A percentile compares a stretch with the other conserved stretches of the same genome.
Conservation (phyloP, 2,113 vertebrate genomes). For the Mastomys coucha region DNA sequence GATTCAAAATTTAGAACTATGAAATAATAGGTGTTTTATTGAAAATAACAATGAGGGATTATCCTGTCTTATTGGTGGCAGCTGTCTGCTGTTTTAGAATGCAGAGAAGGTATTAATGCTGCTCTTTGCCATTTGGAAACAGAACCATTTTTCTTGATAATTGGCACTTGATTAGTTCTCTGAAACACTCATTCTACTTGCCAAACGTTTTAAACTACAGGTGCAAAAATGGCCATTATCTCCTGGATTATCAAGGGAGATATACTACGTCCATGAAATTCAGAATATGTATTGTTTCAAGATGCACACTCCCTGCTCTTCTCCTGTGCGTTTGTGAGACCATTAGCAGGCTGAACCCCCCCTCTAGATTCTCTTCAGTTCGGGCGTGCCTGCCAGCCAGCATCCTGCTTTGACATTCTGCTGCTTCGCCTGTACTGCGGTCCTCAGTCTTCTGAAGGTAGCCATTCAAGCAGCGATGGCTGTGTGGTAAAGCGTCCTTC, state of each 20-base stretch:
- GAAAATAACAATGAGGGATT: conserved; percentile 51
- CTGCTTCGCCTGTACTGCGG: background rate
- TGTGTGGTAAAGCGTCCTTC: background rate
- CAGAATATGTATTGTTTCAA: background rate
- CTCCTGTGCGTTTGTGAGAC: background rate
- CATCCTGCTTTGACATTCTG: background rate
- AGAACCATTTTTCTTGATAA: conserved; percentile 49
- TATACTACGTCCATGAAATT: background rate
- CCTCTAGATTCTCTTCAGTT: background rate
- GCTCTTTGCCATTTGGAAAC: conserved; percentile 63
- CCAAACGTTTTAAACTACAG: conserved; percentile 39
- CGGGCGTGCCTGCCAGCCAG: background rate
- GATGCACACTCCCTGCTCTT: background rate
- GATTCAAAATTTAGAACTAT: conserved; percentile 36
- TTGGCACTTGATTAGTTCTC: conserved; percentile 37
- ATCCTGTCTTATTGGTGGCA: conserved; percentile 57
- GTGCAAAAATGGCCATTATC: conserved; percentile 16
- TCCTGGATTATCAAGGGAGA: background rate
- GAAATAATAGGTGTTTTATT: conserved; percentile 53
- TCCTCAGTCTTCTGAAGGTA: background rate
- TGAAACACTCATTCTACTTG: conserved; percentile 8
- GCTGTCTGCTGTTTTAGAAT: conserved; percentile 65
- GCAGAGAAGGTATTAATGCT: conserved; percentile 46
- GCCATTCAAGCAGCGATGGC: background rate
- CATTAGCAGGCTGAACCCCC: background rate